These are phyloP conservation scores for Agrotis ipsilon DNA, from an alignment of 2,888 invertebrate genomes.

Conservation along the genomic window DNA sequence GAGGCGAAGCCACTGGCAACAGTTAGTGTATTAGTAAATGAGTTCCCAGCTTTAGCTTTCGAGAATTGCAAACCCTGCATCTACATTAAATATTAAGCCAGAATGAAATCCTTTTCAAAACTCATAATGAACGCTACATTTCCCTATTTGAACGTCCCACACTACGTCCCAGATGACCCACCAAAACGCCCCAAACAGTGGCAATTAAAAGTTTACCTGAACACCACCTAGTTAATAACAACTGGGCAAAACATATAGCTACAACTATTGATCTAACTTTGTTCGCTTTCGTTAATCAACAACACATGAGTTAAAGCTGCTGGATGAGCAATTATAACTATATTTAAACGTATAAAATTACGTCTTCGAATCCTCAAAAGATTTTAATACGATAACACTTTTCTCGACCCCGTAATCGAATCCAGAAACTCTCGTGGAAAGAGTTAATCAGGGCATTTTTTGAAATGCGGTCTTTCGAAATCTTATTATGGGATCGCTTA, in stretches of 20 bases:
- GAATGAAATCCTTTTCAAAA: slow-evolving; percentile 22
- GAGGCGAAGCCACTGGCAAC: too few species aligned
- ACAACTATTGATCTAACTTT: slow-evolving; percentile 62
- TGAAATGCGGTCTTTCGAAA: too few species aligned
- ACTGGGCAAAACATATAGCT: slow-evolving; percentile 59
- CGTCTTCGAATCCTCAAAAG: too few species aligned
- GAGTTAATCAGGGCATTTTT: too few species aligned
- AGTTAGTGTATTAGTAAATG: too few species aligned
- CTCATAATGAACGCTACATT: slow-evolving; percentile 31
- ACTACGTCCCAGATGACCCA: slow-evolving; percentile 42
- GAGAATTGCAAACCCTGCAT: not conserved
- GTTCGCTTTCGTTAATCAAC: slow-evolving; percentile 62
- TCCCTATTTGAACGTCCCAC: slow-evolving; percentile 13
- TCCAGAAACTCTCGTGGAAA: too few species aligned
- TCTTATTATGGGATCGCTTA: too few species aligned
- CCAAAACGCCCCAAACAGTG: slow-evolving; percentile 31
- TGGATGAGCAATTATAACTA: slow-evolving; percentile 7
- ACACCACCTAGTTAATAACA: slow-evolving; percentile 56
- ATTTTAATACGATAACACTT: too few species aligned
- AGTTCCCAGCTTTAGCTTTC: not conserved
- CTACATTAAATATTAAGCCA: not conserved
- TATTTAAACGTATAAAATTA: too few species aligned
- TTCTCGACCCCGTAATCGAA: too few species aligned
- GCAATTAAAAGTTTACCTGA: slow-evolving; percentile 68
- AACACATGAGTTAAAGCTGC: slow-evolving; percentile 12